Evolutionary conservation across 35 echinoderm and acorn worm species (phyloP), one percentile per base, ranked within the genome.

Genomic region (Apostichopus californicus): DNA sequence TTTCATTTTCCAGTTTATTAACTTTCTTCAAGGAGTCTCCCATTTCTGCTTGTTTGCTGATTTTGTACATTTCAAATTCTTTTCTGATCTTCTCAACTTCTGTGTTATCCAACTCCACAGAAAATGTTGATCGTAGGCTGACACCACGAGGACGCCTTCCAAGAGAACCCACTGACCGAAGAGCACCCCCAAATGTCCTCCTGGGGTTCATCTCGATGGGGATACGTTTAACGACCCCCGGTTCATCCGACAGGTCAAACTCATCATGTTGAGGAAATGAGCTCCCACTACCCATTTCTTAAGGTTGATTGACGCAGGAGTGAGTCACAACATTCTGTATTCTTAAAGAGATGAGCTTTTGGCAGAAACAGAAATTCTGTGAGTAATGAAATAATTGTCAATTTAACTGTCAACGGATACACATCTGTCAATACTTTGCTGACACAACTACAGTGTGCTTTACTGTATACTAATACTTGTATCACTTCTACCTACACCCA

Each of bases 1-100:
- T 99, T 70, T 99, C 97, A 64, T 93, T 96, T 90, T 99, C 97
- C 88, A 99, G 71, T 72, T 99, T 99, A 87, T 99, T 94, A 57
- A 96, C 93, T 78, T 96, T 99, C 90, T 99, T 99, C 55, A 93
- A 57, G 22, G 95, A 83, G 79, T 99, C 97, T 9, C 92, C 90
- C 95, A 96, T 95, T 89, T 99, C 97, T 70, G 92, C 95, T 94
- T 99, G 93, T 46, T 96, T 96, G 77, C 95, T 92, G 58, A 96
- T 94, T 71, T 99, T 96, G 83, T 90, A 96, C 91, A 94, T 96
- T 70, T 96, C 97, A 95, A 96, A 99, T 54, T 99, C 97, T 54
- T 92, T 91, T 34, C 97, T 57, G 66, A 99, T 91, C 82, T 95
- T 94, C 63, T 99, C 97, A 8, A 93, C 92, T 66, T 99, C 97